Conservation (phyloP, 2,113 vertebrate genomes). For the Saguinus midas region DNA sequence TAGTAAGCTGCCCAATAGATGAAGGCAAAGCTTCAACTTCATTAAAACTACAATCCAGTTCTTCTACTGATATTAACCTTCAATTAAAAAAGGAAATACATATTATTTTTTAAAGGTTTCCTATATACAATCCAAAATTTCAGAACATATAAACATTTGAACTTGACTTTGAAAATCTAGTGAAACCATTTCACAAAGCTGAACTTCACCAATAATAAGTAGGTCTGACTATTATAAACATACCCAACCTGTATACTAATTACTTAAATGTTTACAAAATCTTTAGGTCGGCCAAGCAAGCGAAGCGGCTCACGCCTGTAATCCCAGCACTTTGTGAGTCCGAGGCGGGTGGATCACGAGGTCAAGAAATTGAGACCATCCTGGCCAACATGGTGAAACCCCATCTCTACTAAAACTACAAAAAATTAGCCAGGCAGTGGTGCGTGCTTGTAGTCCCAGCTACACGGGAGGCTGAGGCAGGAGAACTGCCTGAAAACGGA, state of each 20-base stretch:
- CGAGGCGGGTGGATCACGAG: no score
- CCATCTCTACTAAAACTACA: no score
- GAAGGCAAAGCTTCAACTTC: constrained; percentile 96
- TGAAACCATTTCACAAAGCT: constrained; percentile 31
- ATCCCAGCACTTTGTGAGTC: no score
- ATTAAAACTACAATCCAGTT: constrained; percentile 98
- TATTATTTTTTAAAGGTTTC: constrained; percentile 13
- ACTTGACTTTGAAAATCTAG: constrained; percentile 30
- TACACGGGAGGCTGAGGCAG: no score
- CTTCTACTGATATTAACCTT: constrained; percentile 91
- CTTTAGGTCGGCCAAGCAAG: background rate
- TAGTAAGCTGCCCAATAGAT: constrained; percentile 91
- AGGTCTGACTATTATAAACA: background rate
- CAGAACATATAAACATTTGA: constrained; percentile 13
- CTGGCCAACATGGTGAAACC: no score
- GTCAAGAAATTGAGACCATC: no score
- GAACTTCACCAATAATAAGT: constrained; percentile 41
- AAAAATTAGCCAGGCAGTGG: no score
- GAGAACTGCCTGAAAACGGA: no score
- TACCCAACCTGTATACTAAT: background rate
- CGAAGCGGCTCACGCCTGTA: background rate
- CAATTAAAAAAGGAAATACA: constrained; percentile 42
- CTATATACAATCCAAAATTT: constrained; percentile 33
- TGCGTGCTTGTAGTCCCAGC: no score
- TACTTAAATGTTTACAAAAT: constrained; percentile 21